Evolutionary conservation across 2,797 vertebrate genomes (phyloP).

Genomic region (Coendou prehensilis): DNA sequence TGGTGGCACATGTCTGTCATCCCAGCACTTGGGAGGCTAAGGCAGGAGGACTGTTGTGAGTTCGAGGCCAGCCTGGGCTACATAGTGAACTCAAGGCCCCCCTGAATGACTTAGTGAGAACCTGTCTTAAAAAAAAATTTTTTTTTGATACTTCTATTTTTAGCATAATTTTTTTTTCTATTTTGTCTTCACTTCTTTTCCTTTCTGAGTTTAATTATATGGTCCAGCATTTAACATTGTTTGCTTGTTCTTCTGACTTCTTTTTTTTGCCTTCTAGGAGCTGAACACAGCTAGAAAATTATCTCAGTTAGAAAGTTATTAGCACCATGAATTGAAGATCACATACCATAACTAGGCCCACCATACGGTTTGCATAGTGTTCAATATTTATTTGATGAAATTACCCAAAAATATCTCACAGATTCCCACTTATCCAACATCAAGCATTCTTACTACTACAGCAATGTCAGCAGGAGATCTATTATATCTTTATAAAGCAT

Average conservation of each 20-base stretch:
- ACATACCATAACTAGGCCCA: not conserved
- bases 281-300: not conserved
- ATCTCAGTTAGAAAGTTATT: not conserved
- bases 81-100: too few relatives aligned
- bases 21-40: too few relatives aligned
- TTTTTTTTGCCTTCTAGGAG: not conserved
- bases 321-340: not conserved
- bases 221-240: not conserved
- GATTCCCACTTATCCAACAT: not conserved
- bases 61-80: too few relatives aligned
- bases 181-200: not conserved
- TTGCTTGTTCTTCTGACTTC: not conserved
- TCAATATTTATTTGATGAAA: not conserved
- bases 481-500: not conserved
- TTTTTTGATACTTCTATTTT: not conserved
- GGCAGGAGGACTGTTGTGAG: too few relatives aligned
- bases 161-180: not conserved
- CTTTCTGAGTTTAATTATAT: not conserved
- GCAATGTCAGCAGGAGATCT: not conserved
- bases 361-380: not conserved
- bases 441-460: not conserved
- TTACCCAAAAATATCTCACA: not conserved
- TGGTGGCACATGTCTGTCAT: too few relatives aligned
- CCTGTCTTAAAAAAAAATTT: too few relatives aligned
- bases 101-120: too few relatives aligned